Conservation (phyloP, 2,113 vertebrate genomes). For the Polypterus bichir region DNA sequence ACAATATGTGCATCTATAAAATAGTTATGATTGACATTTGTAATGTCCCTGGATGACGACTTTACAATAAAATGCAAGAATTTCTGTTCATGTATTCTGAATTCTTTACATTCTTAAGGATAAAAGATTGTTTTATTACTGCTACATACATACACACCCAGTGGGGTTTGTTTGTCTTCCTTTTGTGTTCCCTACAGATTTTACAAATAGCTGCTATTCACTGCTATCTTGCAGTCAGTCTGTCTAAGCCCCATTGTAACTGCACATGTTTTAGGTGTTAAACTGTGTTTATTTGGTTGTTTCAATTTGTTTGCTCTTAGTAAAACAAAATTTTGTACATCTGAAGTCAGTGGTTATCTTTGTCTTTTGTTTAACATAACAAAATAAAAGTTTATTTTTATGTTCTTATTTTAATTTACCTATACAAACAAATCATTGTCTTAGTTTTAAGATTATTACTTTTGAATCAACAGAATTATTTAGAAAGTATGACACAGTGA, state of each 20-base stretch:
- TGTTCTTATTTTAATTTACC: too few relatives aligned
- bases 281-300: constrained; percentile 15
- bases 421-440: too few relatives aligned
- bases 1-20: not conserved
- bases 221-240: constrained; percentile 24
- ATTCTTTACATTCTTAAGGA: constrained; percentile 5
- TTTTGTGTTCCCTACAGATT: constrained; percentile 16
- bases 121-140: not conserved
- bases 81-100: not conserved
- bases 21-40: not conserved
- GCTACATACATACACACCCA: constrained; percentile 9
- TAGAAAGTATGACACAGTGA: too few relatives aligned
- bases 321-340: too few relatives aligned
- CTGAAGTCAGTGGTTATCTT: too few relatives aligned
- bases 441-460: too few relatives aligned
- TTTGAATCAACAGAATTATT: too few relatives aligned
- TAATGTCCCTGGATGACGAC: not conserved
- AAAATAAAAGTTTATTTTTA: too few relatives aligned
- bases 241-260: constrained; percentile 5
- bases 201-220: constrained; percentile 17
- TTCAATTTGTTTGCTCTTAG: not conserved
- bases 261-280: constrained; percentile 22
- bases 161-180: constrained; percentile 10
- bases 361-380: too few relatives aligned
- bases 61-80: not conserved